Base-by-base conservation (phyloP, 92 coral and sea anemone species). In the Diadumene lineata region DNA sequence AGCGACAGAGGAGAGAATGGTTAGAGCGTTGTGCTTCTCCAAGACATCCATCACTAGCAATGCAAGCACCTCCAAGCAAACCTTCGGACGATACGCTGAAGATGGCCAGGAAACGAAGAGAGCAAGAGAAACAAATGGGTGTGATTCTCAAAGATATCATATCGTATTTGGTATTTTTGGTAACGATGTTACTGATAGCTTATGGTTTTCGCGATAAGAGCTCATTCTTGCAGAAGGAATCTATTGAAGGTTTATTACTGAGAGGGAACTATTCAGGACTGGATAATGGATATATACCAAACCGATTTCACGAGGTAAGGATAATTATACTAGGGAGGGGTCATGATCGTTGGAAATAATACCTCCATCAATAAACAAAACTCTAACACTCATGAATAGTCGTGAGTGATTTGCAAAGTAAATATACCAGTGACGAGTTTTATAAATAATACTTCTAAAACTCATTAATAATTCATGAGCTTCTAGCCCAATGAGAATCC, bases 81-180 rank as follows among this genome's bases (percentile, higher is more conserved):
- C 90, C 82, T 1, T 61, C 97, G 18, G 94, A 92, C 51, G 90
- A 84, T 19, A 64, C 76, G 56, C 84, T 92, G 23, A 72, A 79
- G 68, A 79, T 46, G 62, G 92, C 94, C n/a, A 87, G 97, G 50
- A 88, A 84, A 31, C 83, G 84, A 60, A 78, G 86, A 11, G 82
- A 82, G 38, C 90, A 96, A 50, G 97, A 91, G 23, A 80, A 82
- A 18, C 80, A 83, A 33, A 92, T 96, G 99, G 72, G 82, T 62
- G 82, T 68, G 43, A 85, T 92, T 23, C 51, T 96, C 56, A 77
- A 80, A 65, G 94, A 89, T 43, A 66, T 96, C 11, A 77, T 75
- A n/a, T 78, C 91, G 6, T 92, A 82, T 46, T 60, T 87, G 18
- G 34, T 80, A 27, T 96, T 96, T 43, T 60, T 77, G 51, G 44